Evolutionary conservation across 1,140 invertebrate genomes (phyloP), one percentile per base, ranked within the genome.

Genomic region (Panagrolaimus sp.): DNA sequence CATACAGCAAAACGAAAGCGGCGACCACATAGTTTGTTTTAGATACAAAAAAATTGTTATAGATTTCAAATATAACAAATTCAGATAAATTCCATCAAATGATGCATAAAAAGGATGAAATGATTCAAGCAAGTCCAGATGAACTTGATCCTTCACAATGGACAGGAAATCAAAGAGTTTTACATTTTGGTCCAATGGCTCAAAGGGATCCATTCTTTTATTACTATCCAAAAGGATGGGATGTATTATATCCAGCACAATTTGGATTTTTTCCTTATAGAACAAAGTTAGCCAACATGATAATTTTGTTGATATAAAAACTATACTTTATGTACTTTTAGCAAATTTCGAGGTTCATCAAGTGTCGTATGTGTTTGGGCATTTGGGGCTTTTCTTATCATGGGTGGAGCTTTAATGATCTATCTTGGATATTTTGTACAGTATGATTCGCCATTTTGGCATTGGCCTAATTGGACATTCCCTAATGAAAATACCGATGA

Each of bases 151-250:
- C 80, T 38, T 61, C 74, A 14, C 68, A 63, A 42, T 79, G 78
- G 78, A 79, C 79, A 63, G 80, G 80, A 47, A 82, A 82, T 67
- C 80, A 82, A 57, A 61, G 80, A 69, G 78, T 82, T 62, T 67
- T 82, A 9, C 80, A 82, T 66, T 82, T 82, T 72, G 80, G 80
- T 0, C 80, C 80, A 25, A 82, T 82, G 80, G 80, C 80, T 16
- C 79, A 83, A 53, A 63, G 82, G 47, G 82, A 82, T 65, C 82
- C 81, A 2, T 82, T 78, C 68, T 83, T 80, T 47, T 82, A 82
- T 51, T 75, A 82, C 69, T 82, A 82, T 64, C 80, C 80, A 7
- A 82, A 82, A 63, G 80, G 80, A 23, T 82, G 80, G 80, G 80
- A 82, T 63, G 71, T 82, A 25, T 68, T 82, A 11, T 82, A 82